Evolutionary conservation across 1,140 invertebrate genomes (phyloP), one percentile per base, ranked within the genome.

Genomic region (Proales similis): DNA sequence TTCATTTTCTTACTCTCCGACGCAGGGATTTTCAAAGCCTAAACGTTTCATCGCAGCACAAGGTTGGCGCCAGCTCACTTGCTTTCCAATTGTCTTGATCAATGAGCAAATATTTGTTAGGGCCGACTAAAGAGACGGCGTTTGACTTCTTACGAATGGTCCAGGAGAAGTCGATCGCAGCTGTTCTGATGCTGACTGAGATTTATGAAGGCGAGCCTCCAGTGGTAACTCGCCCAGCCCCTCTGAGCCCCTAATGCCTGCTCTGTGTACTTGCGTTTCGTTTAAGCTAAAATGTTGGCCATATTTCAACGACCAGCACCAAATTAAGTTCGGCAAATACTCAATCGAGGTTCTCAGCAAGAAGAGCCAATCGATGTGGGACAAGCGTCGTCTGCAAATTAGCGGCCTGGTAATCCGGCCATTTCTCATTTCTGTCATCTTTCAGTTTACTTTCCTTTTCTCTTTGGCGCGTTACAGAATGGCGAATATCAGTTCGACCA

Each of bases 231-330:
- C 17, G 45, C 4, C 4, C 30, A 36, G 9, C 22, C 20, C 36
- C 19, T 9, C 14, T 33, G 5, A 11, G 11, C 27, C 9, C 20
- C 22, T 42, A 11, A 42, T 11, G 3, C 3, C 22, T 42, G 17
- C 22, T 42, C 39, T 51, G 22, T 32, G 4, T 17, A 24, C 39
- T 33, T 0, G n/a, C 43, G 38, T 53, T 38, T 20, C 24, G 11
- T 24, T 14, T 24, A 20, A 57, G 51, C 24, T 57, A 11, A 57
- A 57, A 26, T 57, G 36, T 26, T 57, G 51, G 51, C 51, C 51
- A 17, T 57, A 57, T 57, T 57, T 36, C 36, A 57, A 57, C 45
- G 51, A 57, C 29, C 39, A 57, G 32, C 39, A 57, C 45, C 19
- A 30, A 42, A 39, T 57, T 19, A 57, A 30, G 45, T 57, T 57